Conservation (phyloP, 2,113 vertebrate genomes). For the Pterophyllum scalare region DNA sequence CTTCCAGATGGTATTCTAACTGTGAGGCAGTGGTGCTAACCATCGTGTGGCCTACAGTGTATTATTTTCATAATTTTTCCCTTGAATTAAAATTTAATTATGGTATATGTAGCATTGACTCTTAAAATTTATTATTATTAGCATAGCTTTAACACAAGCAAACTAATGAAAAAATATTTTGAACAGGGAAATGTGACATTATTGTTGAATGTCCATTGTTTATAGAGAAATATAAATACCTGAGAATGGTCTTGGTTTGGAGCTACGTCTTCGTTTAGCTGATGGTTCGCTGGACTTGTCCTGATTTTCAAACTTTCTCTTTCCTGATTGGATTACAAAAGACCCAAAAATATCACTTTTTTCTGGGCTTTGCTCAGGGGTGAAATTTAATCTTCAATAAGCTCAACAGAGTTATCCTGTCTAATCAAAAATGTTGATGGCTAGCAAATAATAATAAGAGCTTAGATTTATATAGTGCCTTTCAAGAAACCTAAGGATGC, state of each 20-base stretch:
- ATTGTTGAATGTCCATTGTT: background rate
- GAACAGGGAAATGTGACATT: too few relatives aligned
- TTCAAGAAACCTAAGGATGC: too few relatives aligned
- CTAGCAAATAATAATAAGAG: background rate
- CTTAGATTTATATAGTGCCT: too few relatives aligned
- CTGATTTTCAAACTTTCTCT: constrained; percentile 5
- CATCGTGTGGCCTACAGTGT: too few relatives aligned
- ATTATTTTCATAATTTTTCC: background rate
- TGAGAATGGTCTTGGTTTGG: background rate
- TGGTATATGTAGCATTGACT: background rate
- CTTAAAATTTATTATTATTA: background rate
- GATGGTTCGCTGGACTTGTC: background rate
- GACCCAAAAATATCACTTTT: background rate
- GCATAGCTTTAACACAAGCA: background rate
- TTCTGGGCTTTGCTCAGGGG: background rate
- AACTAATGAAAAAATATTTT: background rate
- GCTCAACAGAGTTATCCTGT: background rate
- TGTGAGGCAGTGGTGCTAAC: too few relatives aligned
- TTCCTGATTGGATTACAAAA: background rate
- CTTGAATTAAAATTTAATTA: background rate
- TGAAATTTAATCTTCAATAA: background rate
- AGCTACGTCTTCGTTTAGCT: background rate
- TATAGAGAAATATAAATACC: constrained; percentile 8
- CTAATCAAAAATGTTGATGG: background rate
- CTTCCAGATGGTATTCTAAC: too few relatives aligned